phyloP scores from a whole-genome alignment of 2,888 invertebrate species.

The Oscheius sp. region DNA sequence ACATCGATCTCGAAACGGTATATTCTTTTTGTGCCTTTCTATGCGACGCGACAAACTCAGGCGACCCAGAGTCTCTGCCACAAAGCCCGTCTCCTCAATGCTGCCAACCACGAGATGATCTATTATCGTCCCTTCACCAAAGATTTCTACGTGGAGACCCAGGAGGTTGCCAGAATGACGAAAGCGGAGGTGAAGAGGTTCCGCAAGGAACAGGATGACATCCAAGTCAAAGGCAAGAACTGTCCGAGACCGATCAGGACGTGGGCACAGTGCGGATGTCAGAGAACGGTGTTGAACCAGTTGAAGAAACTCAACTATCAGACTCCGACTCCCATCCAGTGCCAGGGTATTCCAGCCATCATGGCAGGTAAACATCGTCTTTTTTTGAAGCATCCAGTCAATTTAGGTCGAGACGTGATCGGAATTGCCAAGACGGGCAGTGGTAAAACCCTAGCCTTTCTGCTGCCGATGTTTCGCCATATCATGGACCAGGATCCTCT shows the following conservation, averaged over 20 bases:
- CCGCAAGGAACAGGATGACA: slow-evolving; percentile 87
- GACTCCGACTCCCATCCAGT: slow-evolving; percentile 98
- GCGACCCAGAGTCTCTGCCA: slow-evolving; percentile 68
- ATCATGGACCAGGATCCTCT: slow-evolving; percentile 91
- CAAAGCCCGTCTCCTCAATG: slow-evolving; percentile 78
- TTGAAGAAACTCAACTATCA: slow-evolving; percentile 88
- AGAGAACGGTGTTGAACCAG: slow-evolving; percentile 91
- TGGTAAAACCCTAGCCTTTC: slow-evolving; percentile 96
- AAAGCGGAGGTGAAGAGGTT: slow-evolving; percentile 78
- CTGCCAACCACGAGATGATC: slow-evolving; percentile 89
- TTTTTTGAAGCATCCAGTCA: not conserved
- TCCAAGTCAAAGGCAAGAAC: slow-evolving; percentile 85
- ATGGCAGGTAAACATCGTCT: slow-evolving; percentile 86
- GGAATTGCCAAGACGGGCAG: slow-evolving; percentile 96
- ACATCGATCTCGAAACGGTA: slow-evolving; percentile 68
- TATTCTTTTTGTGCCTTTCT: slow-evolving; percentile 79
- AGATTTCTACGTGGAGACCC: slow-evolving; percentile 93
- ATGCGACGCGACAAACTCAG: slow-evolving; percentile 15
- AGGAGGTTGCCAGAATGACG: slow-evolving; percentile 92
- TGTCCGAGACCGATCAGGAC: slow-evolving; percentile 92
- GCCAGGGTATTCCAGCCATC: slow-evolving; percentile 89
- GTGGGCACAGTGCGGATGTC: slow-evolving; percentile 98
- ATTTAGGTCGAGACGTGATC: slow-evolving; percentile 76
- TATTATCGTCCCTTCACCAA: slow-evolving; percentile 91
- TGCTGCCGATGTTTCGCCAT: slow-evolving; percentile 96